Base-by-base conservation (phyloP, 2,888 invertebrate species). In the Cryptocephalus primarius region DNA sequence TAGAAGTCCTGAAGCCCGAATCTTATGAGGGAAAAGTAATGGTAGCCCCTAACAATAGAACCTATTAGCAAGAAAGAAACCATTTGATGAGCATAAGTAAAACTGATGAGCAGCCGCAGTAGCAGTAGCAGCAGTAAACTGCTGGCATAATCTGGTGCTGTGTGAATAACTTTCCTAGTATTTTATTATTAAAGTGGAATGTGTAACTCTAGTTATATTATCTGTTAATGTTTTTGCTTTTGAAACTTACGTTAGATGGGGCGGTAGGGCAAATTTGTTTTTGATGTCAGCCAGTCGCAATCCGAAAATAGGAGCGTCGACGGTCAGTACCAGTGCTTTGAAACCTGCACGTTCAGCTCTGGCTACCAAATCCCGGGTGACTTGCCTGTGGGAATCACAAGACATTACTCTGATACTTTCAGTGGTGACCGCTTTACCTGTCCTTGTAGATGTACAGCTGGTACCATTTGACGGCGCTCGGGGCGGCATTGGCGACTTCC, bases 391-490 rank as follows among this genome's bases (percentile, higher is more conserved):
- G 66, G 70, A 64, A 44, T 50, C 40, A 32, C n/a, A 36, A 11
- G 12, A 36, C 3, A 36, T 11, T 36, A 12, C n/a, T 36, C 6
- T 31, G 31, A 33, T 32, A 42, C 14, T 49, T 22, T 22, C 6
- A 4, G 6, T 4, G 22, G 22, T 6, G 22, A 22, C 22, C 22
- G 22, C 22, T 22, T 44, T 64, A 84, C 85, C 87, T 79, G 66
- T 92, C 85, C 51, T 77, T 85, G 67, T 89, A 92, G 55, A 95
- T 84, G 65, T 94, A 95, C 1, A 95, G 75, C 69, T 96, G 92
- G 66, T 92, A 91, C 91, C 92, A 94, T 65, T 88, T 88, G 12
- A 79, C 72, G 0, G 80, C 82, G 10, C 78, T 67, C 0, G 91
- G 89, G 1, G 88, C 85, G 1, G 82, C 84, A 48, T 74, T 66